Conservation (phyloP, 2,113 vertebrate species). For the Gymnocephalus cernua region DNA sequence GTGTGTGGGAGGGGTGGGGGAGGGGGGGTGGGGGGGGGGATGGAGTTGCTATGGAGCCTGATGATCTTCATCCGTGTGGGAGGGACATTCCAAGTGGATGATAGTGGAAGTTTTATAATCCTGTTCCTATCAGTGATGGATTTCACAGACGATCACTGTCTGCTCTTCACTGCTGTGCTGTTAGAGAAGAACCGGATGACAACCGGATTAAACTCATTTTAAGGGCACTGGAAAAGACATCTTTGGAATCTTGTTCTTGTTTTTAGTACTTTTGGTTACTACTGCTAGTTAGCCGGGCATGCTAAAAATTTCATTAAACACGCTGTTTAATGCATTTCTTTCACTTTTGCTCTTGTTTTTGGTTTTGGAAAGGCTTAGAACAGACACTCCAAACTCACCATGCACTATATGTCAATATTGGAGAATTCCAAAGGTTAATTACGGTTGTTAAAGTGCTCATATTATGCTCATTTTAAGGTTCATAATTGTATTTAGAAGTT, state of each 20-base stretch:
- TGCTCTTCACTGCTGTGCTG: slow-evolving; percentile 43
- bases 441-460: too few relatives aligned
- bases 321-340: not conserved
- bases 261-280: not conserved
- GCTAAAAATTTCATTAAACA: not conserved
- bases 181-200: slow-evolving; percentile 49
- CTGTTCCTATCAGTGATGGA: slow-evolving; percentile 73
- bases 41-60: slow-evolving; percentile 35
- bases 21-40: not conserved
- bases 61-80: slow-evolving; percentile 65
- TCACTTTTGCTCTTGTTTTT: not conserved
- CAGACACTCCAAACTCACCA: not conserved
- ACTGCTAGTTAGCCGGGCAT: not conserved
- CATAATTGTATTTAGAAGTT: too few relatives aligned
- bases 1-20: too few relatives aligned
- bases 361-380: not conserved
- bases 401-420: not conserved
- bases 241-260: too few relatives aligned
- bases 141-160: slow-evolving; percentile 69
- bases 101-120: slow-evolving; percentile 66
- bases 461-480: too few relatives aligned
- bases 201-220: slow-evolving; percentile 20
- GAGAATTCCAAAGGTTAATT: not conserved
- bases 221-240: too few relatives aligned
- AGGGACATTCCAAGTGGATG: slow-evolving; percentile 76